Conservation (phyloP, 2,888 invertebrate species). For the Agriopis marginaria region DNA sequence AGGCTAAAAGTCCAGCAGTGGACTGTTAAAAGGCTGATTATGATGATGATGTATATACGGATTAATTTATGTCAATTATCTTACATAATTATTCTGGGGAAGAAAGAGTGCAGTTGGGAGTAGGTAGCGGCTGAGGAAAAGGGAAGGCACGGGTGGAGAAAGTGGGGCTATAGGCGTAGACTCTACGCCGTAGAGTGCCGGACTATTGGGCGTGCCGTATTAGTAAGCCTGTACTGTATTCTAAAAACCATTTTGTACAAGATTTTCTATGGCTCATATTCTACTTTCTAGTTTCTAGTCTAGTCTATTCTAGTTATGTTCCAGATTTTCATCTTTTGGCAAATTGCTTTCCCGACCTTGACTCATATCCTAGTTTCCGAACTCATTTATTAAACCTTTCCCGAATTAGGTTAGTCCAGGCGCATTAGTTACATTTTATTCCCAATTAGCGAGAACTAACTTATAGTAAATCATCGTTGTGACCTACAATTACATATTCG, state of each 20-base stretch:
- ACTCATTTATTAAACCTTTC: slow-evolving; percentile 2
- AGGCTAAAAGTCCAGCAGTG: no score
- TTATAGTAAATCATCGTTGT: background rate
- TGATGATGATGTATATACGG: no score
- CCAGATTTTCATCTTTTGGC: background rate
- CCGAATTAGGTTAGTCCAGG: slow-evolving; percentile 3
- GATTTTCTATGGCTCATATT: background rate
- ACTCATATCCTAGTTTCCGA: background rate
- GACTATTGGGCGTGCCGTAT: no score
- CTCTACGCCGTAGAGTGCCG: no score
- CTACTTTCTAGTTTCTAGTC: background rate
- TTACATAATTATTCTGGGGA: no score
- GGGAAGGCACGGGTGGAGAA: no score
- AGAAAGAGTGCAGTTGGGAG: no score
- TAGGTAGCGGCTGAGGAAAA: no score
- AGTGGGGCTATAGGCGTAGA: no score
- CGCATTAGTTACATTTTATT: slow-evolving; percentile 11
- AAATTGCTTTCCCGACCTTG: slow-evolving; percentile 1
- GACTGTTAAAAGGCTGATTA: no score
- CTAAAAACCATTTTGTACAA: background rate
- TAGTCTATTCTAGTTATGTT: background rate
- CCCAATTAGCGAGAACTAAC: slow-evolving; percentile 1
- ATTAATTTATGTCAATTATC: no score
- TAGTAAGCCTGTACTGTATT: no score
- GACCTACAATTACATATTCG: background rate